These are phyloP conservation scores for Chamaetylas fuelleborni DNA, from an alignment of 2,113 vertebrate species.

Conservation along the genomic window DNA sequence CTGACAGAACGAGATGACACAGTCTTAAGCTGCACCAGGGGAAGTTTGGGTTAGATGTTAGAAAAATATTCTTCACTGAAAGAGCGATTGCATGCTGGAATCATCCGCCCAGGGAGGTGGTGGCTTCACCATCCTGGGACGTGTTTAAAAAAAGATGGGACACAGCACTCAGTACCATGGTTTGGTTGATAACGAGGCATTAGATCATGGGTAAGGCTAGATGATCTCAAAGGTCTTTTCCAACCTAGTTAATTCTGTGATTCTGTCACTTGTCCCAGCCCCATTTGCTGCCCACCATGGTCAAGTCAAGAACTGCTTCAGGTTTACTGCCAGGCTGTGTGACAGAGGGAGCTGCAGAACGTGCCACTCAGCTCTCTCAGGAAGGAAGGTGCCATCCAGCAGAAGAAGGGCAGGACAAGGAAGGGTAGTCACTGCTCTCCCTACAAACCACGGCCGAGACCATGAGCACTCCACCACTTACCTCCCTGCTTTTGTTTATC, in stretches of 20 bases:
- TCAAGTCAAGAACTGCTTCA: background rate
- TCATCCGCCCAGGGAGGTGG: background rate
- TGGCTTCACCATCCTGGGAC: background rate
- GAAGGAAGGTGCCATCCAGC: background rate
- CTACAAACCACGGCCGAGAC: background rate
- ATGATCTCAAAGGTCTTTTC: background rate
- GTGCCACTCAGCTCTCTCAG: background rate
- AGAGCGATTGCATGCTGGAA: background rate
- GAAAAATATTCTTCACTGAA: background rate
- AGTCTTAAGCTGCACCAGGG: accelerated
- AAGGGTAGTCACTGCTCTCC: background rate
- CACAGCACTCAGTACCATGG: too few species aligned
- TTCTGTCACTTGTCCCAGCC: background rate
- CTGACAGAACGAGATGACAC: background rate
- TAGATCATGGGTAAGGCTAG: background rate
- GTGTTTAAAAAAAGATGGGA: background rate
- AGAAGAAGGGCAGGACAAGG: background rate
- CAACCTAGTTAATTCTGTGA: background rate
- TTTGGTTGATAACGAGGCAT: background rate
- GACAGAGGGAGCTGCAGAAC: background rate
- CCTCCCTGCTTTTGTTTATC: background rate
- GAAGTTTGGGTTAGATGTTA: background rate
- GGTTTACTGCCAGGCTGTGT: background rate
- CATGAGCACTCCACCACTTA: accelerated
- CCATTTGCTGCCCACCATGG: background rate